phyloP scores from a whole-genome alignment of 2,113 vertebrate species.

The Carassius carassius region DNA sequence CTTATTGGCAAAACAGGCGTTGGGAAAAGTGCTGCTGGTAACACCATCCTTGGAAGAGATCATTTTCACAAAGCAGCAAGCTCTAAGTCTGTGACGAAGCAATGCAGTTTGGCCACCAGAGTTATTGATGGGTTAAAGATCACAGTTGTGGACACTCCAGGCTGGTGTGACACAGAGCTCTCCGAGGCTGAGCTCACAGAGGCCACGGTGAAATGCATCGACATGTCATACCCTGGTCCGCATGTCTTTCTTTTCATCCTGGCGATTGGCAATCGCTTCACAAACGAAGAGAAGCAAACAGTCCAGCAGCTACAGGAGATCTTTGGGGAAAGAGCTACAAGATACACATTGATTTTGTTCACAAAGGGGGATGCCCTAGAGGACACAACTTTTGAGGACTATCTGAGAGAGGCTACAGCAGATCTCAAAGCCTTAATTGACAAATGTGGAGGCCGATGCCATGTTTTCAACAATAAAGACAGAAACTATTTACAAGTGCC shows the following conservation, averaged over 20 bases:
- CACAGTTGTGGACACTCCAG: slow-evolving; percentile 46
- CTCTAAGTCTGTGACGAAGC: not conserved
- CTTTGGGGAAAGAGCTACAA: slow-evolving; percentile 21
- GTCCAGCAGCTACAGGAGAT: slow-evolving; percentile 30
- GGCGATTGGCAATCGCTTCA: not conserved
- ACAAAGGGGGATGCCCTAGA: slow-evolving; percentile 38
- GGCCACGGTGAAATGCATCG: slow-evolving; percentile 17
- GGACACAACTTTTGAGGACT: not conserved
- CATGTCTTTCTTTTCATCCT: slow-evolving; percentile 39
- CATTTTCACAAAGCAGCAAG: not conserved
- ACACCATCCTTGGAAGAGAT: not conserved
- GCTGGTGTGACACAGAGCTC: slow-evolving; percentile 42
- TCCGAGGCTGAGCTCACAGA: not conserved
- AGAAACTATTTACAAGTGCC: not conserved
- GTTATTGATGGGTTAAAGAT: not conserved
- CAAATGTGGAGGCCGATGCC: slow-evolving; percentile 2
- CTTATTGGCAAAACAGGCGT: not conserved
- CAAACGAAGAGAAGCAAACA: not conserved
- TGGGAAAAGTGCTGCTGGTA: not conserved
- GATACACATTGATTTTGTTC: slow-evolving; percentile 37
- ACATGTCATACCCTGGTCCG: slow-evolving; percentile 34
- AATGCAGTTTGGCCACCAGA: not conserved
- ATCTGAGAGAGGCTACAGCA: not conserved
- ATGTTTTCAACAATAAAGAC: slow-evolving; percentile 36
- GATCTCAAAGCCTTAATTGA: not conserved